Evolutionary conservation across 2,113 vertebrate species (phyloP), one percentile per base, ranked within the genome.

Genomic region (Callocephalon fimbriatum): DNA sequence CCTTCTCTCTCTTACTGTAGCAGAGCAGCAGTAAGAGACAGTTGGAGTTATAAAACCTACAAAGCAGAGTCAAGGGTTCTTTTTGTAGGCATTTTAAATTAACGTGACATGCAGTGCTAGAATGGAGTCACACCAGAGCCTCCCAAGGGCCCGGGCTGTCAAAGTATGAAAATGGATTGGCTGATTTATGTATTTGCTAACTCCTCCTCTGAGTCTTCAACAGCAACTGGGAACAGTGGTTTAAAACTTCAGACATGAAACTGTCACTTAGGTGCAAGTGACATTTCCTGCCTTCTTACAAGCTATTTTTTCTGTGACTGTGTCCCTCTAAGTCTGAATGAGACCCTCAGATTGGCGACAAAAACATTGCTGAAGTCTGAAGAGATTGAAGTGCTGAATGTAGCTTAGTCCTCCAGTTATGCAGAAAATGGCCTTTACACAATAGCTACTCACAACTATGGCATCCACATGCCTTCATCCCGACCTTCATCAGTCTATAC

Each of bases 201-300:
- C n/a, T n/a, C n/a, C n/a, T n/a, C n/a, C n/a, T n/a, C n/a, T n/a
- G n/a, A n/a, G n/a, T 71, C 86, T 88, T 96, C 20, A 86, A 48
- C 12, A 4, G 79, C 45, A 90, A 35, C 58, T 32, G 61, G 59
- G 71, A 94, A 76, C 58, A 79, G 66, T 70, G 62, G 58, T 61
- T 96, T 94, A 94, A 82, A 63, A 82, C 85, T 73, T 93, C 72
- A 96, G 62, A 80, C 37, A 19, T 48, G n/a, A 72, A 82, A 76
- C 35, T 86, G 38, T 73, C 71, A 65, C 48, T 72, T 82, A 53
- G 62, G 62, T 50, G 53, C 35, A 73, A 48, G 78, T 83, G 75
- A 76, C 45, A 44, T 66, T 90, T 85, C 5, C 25, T 40, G 42
- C 37, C 29, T 86, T 31, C 59, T 48, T 61, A 47, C 1, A 25